These are phyloP conservation scores for Phocides pigmalion DNA, from an alignment of 1,140 invertebrate genomes.

Conservation along the genomic window DNA sequence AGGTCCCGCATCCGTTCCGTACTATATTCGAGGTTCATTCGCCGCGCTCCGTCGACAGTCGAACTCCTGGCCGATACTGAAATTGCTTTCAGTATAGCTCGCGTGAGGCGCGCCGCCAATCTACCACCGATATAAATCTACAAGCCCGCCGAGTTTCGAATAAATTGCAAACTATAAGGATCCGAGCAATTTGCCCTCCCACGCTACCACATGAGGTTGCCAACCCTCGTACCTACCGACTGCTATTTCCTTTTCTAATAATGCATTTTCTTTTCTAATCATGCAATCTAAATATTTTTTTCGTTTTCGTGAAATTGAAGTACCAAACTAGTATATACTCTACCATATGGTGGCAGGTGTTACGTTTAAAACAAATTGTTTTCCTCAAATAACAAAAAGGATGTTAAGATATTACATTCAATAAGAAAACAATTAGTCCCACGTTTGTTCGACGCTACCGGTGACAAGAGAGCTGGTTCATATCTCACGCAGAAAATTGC, in stretches of 20 bases:
- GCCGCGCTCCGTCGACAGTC: conserved; percentile 38
- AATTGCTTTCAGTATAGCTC: conserved; percentile 65
- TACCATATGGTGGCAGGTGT: no score
- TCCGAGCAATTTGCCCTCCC: conserved; percentile 53
- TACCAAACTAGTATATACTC: no score
- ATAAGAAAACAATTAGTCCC: no score
- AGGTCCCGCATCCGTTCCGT: no score
- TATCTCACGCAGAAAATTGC: no score
- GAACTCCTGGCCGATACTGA: conserved; percentile 50
- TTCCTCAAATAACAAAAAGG: no score
- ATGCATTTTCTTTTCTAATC: neutral
- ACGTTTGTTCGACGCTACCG: no score
- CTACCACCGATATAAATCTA: conserved; percentile 72
- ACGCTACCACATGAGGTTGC: conserved; percentile 30
- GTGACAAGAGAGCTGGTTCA: no score
- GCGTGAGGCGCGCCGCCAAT: conserved; percentile 62
- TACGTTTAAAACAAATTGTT: no score
- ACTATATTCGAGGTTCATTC: conserved; percentile 38
- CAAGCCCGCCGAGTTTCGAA: conserved; percentile 63
- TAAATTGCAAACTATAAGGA: conserved; percentile 72
- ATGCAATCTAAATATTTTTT: neutral
- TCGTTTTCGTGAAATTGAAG: no score
- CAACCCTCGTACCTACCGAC: conserved; percentile 21
- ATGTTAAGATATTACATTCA: no score
- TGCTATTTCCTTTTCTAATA: neutral